Evolutionary conservation across 2,888 invertebrate species (phyloP).

Genomic region (Heliconius erato): DNA sequence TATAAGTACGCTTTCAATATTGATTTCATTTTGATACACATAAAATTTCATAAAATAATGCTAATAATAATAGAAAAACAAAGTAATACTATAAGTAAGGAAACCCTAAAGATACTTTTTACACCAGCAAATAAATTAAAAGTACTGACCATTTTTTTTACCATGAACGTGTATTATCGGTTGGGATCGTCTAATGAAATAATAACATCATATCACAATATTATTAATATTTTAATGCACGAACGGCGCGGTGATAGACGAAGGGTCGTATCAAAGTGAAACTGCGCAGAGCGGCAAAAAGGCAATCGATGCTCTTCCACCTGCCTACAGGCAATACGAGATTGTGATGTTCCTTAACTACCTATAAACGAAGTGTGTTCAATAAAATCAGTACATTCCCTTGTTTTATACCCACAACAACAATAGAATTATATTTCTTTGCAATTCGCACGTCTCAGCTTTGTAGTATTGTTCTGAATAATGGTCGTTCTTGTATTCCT

Average conservation of each 20-base stretch:
- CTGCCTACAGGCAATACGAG: constrained; percentile 16
- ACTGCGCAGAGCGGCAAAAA: constrained; percentile 30
- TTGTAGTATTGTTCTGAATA: constrained; percentile 27
- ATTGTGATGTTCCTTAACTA: constrained; percentile 16
- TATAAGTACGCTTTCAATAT: too few relatives aligned
- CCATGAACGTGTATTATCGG: background rate
- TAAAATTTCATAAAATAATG: too few relatives aligned
- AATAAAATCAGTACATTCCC: constrained; percentile 16
- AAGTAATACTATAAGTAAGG: too few relatives aligned
- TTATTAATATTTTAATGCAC: background rate
- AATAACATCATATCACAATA: background rate
- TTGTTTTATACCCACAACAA: constrained; percentile 13
- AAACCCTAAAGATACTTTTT: background rate
- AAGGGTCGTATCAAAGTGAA: background rate
- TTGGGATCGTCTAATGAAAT: background rate
- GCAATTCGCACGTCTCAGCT: constrained; percentile 23
- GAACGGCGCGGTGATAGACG: constrained; percentile 4
- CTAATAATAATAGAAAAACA: too few relatives aligned
- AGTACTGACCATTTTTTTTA: background rate
- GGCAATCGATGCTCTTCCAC: constrained; percentile 32
- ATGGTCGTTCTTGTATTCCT: constrained; percentile 1
- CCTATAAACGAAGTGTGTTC: constrained; percentile 27
- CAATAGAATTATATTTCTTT: constrained; percentile 32
- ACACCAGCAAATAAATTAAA: background rate
- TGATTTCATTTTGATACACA: too few relatives aligned